Evolutionary conservation across 2,797 vertebrate genomes (phyloP).

Genomic region (Argentina silus): DNA sequence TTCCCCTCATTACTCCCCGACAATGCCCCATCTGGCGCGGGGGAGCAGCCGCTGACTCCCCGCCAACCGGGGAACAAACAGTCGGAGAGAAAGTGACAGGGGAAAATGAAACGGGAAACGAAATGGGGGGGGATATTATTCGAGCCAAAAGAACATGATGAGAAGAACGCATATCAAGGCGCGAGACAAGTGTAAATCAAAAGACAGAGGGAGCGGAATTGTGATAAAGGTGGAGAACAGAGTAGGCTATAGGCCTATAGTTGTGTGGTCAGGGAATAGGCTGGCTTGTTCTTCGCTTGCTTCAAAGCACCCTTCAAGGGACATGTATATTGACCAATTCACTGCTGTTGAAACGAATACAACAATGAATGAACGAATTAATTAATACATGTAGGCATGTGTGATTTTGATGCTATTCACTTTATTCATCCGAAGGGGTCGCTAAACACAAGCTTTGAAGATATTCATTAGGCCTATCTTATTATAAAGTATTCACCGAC

Average conservation of each 20-base stretch:
- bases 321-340: neutral
- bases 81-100: slow-evolving; percentile 53
- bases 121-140: slow-evolving; percentile 40
- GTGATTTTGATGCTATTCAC: slow-evolving; percentile 34
- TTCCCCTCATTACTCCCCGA: slow-evolving; percentile 74
- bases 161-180: slow-evolving; percentile 27
- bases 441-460: slow-evolving; percentile 69
- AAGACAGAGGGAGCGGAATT: slow-evolving; percentile 25
- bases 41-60: slow-evolving; percentile 59
- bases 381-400: neutral
- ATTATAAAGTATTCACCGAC: slow-evolving; percentile 11
- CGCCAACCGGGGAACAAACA: slow-evolving; percentile 71
- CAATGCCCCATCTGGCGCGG: slow-evolving; percentile 73
- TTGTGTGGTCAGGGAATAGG: too few relatives aligned
- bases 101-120: slow-evolving; percentile 45
- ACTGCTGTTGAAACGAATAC: neutral
- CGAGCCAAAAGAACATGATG: slow-evolving; percentile 37
- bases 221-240: slow-evolving; percentile 26
- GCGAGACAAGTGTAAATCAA: slow-evolving; percentile 18
- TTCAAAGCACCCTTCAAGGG: too few relatives aligned
- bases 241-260: neutral
- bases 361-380: neutral
- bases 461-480: neutral
- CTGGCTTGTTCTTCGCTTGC: too few relatives aligned
- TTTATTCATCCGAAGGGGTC: slow-evolving; percentile 59